A percentile compares a stretch with the other conserved stretches of the same genome.
phyloP scores from a whole-genome alignment of 2,888 invertebrate genomes.

The Hymenopus coronatus region DNA sequence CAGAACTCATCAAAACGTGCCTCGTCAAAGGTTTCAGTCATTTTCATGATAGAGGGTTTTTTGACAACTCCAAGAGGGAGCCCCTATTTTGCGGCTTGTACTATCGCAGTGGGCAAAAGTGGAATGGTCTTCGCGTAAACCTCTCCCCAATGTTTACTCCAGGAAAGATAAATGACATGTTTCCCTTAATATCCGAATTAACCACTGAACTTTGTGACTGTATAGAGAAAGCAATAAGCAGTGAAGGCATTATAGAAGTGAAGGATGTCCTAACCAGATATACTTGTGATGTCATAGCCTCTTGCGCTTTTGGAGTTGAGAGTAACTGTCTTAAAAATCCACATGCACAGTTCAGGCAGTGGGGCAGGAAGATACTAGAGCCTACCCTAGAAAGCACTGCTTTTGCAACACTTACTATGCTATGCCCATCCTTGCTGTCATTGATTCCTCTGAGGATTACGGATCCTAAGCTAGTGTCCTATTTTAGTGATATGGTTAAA shows the following conservation, averaged over 20 bases:
- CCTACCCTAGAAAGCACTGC: conserved; percentile 40
- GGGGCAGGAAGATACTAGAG: conserved; percentile 39
- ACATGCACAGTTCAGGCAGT: conserved; percentile 44
- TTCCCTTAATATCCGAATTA: not conserved
- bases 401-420: conserved; percentile 39
- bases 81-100: conserved; percentile 31
- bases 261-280: conserved; percentile 33
- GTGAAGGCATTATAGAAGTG: conserved; percentile 32
- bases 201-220: conserved; percentile 34
- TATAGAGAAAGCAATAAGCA: conserved; percentile 27
- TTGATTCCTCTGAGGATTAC: not conserved
- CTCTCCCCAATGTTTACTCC: not conserved
- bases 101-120: not conserved
- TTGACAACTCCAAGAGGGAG: not conserved
- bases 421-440: not conserved
- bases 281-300: conserved; percentile 42
- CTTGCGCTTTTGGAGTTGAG: conserved; percentile 49
- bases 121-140: not conserved
- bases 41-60: not conserved
- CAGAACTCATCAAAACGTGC: not conserved
- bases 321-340: conserved; percentile 41
- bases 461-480: not conserved
- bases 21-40: not conserved
- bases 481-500: conserved; percentile 49
- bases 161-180: conserved; percentile 9